Evolutionary conservation across 2,113 vertebrate genomes (phyloP).

Genomic region (Cyphomyrus discorhynchus): DNA sequence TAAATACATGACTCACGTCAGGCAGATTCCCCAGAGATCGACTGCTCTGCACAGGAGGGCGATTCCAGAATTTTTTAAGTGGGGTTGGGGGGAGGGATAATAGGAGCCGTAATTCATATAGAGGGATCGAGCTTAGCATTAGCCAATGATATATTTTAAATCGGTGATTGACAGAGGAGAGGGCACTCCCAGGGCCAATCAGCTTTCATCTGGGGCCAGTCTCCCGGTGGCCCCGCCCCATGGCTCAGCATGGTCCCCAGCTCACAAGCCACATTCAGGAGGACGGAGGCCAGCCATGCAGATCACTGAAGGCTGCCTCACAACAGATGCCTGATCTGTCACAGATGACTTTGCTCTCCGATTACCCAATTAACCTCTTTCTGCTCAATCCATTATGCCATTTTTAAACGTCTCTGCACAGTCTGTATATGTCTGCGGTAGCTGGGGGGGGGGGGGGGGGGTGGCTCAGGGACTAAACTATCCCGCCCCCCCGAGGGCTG

Average conservation of each 20-base stretch:
- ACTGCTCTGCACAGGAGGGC: neutral
- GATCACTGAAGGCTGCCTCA: neutral
- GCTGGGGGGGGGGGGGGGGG: neutral
- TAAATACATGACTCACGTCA: conserved; percentile 8
- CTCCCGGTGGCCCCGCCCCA: neutral
- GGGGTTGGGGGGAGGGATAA: neutral
- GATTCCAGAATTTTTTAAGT: neutral
- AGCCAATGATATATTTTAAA: neutral
- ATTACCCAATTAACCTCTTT: conserved; percentile 1
- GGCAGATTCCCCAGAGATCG: neutral
- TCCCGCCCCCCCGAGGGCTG: neutral
- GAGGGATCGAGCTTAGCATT: neutral
- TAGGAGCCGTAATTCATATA: neutral
- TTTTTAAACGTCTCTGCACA: neutral
- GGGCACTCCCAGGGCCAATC: neutral
- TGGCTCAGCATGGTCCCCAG: neutral
- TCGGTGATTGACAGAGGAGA: neutral
- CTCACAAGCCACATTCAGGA: neutral
- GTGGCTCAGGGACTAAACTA: neutral
- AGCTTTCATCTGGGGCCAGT: neutral
- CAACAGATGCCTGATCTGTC: neutral
- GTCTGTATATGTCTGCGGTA: conserved; percentile 24
- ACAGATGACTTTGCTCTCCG: neutral
- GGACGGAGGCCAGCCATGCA: neutral
- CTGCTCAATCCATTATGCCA: neutral